Evolutionary conservation across 2,113 vertebrate genomes (phyloP), one percentile per base, ranked within the genome.

Genomic region (Morone saxatilis): DNA sequence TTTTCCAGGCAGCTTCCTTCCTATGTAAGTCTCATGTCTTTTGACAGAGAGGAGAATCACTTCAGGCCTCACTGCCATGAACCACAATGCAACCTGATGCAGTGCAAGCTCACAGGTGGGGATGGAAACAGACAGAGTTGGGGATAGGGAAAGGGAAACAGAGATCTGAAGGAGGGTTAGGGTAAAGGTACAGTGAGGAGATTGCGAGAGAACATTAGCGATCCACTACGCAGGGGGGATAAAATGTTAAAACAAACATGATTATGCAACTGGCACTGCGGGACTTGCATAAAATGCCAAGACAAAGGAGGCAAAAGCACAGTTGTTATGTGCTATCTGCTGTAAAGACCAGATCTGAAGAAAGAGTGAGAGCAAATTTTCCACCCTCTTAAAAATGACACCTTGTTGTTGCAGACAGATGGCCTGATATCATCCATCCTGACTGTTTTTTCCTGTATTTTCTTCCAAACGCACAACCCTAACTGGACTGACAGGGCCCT

Each of bases 381-480:
- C 74, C 85, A 68, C 85, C 78, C 81, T 86, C 75, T 84, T 84
- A 71, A 77, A 91, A 91, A 84, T 76, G 75, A 87, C 86, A 86
- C 86, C 86, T 83, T 77, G 83, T 78, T 87, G 63, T 67, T 83
- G 78, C 63, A 90, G 87, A 86, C 90, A 94, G 92, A 94, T 92
- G 93, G 93, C 68, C 69, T 91, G 88, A 89, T 87, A 90, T 87
- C 79, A 84, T 86, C 76, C 76, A 83, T 87, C 76, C 90, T 77
- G 80, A 86, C 61, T 9, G 0, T 50, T 83, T 70, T 78, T 67
- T 78, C 51, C 25, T 76, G 20, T 16, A 60, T 80, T 71, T 80
- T 70, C 83, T 73, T 84, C 78, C 78, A 88, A 86, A 85, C 53
- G 31, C 85, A 85, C 84, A 84, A 81, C 76, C 83, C 53, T 74